A percentile compares a stretch with the other conserved stretches of the same genome.
These are phyloP conservation scores for Drosophila bocki DNA, from an alignment of 1,140 invertebrate genomes.

Conservation along the genomic window DNA sequence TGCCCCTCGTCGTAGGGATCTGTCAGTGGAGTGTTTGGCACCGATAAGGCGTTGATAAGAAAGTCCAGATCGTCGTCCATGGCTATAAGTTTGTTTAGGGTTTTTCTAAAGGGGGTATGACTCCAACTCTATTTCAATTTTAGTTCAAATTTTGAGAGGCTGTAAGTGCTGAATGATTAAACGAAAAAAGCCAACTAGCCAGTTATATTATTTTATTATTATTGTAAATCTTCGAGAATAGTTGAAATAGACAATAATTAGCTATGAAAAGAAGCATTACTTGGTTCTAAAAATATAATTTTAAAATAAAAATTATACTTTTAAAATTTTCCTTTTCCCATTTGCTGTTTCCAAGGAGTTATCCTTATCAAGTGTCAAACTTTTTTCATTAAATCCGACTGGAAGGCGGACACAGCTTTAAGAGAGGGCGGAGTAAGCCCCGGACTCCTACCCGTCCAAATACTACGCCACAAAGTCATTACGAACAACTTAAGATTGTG, in stretches of 20 bases:
- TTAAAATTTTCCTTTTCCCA: not conserved
- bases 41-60: constrained; percentile 57
- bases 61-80: constrained; percentile 69
- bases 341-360: constrained; percentile 12
- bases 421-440: constrained; percentile 11
- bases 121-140: constrained; percentile 1
- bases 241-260: not conserved
- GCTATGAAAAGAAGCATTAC: no score
- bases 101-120: not conserved
- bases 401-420: constrained; percentile 39
- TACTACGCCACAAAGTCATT: constrained; percentile 70
- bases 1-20: constrained; percentile 21
- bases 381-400: constrained; percentile 72
- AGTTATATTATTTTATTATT: no score
- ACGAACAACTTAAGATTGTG: constrained; percentile 80
- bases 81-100: not conserved
- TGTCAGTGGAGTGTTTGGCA: constrained; percentile 41
- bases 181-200: not conserved
- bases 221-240: not conserved
- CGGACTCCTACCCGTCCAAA: not conserved
- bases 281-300: no score
- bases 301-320: no score
- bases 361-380: constrained; percentile 37
- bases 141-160: constrained; percentile 3
- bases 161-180: not conserved